A percentile compares a stretch with the other conserved stretches of the same genome.
Conservation (phyloP, 2,797 vertebrate genomes). For the Hapalemur alaotrensis region DNA sequence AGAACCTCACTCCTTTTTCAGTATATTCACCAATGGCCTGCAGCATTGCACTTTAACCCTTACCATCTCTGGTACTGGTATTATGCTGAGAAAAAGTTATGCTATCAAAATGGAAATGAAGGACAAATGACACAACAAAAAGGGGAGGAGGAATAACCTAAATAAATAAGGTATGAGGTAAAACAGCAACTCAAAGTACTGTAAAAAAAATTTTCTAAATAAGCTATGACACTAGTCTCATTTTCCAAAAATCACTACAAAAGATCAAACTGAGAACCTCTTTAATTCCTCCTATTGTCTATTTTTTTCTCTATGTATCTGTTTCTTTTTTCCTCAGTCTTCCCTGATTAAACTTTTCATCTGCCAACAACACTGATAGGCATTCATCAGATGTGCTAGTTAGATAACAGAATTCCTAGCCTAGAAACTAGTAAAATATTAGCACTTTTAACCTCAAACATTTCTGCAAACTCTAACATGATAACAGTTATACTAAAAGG, state of each 20-base stretch:
- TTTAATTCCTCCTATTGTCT: neutral
- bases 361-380: neutral
- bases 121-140: neutral
- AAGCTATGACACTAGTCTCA: neutral
- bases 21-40: neutral
- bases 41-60: neutral
- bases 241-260: slow-evolving; percentile 21
- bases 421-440: neutral
- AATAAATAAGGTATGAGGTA: neutral
- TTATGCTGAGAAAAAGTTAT: neutral
- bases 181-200: neutral
- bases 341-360: neutral
- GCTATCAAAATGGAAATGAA: neutral
- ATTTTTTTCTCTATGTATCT: neutral
- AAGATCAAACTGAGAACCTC: neutral
- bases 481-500: neutral
- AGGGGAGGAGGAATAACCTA: neutral
- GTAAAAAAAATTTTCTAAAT: neutral
- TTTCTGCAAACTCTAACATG: slow-evolving; percentile 18
- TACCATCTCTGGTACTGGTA: neutral
- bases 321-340: neutral
- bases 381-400: neutral
- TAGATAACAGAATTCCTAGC: neutral
- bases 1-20: neutral
- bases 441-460: slow-evolving; percentile 20